A percentile compares a stretch with the other conserved stretches of the same genome.
phyloP scores from a whole-genome alignment of 2,888 invertebrate species.

The Diadegma fenestrale region DNA sequence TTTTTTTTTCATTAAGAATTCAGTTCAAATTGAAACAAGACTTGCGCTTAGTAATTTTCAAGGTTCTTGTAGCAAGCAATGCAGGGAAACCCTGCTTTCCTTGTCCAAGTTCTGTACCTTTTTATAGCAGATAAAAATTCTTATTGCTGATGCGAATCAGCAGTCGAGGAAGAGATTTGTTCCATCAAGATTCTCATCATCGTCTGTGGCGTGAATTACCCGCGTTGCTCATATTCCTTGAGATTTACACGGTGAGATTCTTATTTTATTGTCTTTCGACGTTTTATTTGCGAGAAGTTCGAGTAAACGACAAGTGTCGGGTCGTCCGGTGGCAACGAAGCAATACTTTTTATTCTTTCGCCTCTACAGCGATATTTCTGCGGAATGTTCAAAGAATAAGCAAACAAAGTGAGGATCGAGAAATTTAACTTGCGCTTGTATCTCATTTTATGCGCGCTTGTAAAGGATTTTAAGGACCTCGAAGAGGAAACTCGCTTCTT shows the following conservation, averaged over 20 bases:
- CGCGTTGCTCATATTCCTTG: not conserved
- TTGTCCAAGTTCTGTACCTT: constrained; percentile 71
- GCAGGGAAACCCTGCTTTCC: no score
- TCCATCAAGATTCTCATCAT: constrained; percentile 47
- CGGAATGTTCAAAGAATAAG: constrained; percentile 2
- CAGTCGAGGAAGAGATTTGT: constrained; percentile 49
- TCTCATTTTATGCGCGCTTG: not conserved
- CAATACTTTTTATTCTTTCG: constrained; percentile 32
- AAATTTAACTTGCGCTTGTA: constrained; percentile 3
- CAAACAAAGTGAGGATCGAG: not conserved
- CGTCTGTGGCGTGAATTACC: constrained; percentile 15
- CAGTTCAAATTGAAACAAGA: no score
- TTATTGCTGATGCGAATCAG: constrained; percentile 69
- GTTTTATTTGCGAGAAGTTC: constrained; percentile 27
- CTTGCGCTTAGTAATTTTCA: no score
- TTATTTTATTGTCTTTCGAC: constrained; percentile 46
- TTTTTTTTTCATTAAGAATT: no score
- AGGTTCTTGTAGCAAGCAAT: not conserved
- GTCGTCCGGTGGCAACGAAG: not conserved
- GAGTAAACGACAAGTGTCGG: constrained; percentile 2
- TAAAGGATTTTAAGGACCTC: constrained; percentile 49
- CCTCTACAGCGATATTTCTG: constrained; percentile 19
- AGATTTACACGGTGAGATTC: not conserved
- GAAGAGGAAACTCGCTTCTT: constrained; percentile 42
- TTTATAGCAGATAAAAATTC: constrained; percentile 74